phyloP scores from a whole-genome alignment of 2,888 invertebrate genomes.

The Ochropacha duplaris region DNA sequence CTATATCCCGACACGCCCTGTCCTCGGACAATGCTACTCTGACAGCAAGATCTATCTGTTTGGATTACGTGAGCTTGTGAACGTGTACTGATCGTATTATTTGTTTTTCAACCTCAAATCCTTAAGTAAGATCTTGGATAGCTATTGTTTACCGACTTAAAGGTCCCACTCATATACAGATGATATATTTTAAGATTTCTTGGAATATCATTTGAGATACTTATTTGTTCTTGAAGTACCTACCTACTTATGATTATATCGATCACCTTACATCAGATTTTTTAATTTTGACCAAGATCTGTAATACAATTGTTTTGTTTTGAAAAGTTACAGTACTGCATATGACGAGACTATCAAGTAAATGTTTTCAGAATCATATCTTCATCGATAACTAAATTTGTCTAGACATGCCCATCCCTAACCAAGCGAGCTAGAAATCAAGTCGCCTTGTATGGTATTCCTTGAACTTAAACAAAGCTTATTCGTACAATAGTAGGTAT shows the following conservation, averaged over 20 bases:
- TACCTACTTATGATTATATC: too few relatives aligned
- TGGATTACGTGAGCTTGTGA: constrained; percentile 61
- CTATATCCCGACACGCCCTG: constrained; percentile 29
- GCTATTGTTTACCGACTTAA: constrained; percentile 14
- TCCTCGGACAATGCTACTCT: constrained; percentile 40
- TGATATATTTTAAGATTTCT: neutral
- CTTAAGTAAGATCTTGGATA: constrained; percentile 12
- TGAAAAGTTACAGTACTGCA: too few relatives aligned
- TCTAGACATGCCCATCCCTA: neutral
- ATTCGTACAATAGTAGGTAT: neutral
- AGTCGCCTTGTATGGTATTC: neutral
- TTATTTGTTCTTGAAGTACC: too few relatives aligned
- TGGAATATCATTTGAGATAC: neutral
- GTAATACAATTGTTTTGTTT: too few relatives aligned
- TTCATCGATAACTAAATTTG: neutral
- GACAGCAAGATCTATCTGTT: constrained; percentile 66
- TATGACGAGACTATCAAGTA: neutral
- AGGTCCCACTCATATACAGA: neutral
- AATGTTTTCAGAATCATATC: neutral
- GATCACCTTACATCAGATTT: too few relatives aligned
- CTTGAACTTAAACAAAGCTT: neutral
- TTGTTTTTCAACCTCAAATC: constrained; percentile 35
- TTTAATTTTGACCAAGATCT: too few relatives aligned
- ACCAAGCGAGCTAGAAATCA: neutral
- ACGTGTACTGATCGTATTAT: constrained; percentile 41